These are phyloP conservation scores for Lasioglossum pauxillum DNA, from an alignment of 2,888 invertebrate species.

Conservation along the genomic window DNA sequence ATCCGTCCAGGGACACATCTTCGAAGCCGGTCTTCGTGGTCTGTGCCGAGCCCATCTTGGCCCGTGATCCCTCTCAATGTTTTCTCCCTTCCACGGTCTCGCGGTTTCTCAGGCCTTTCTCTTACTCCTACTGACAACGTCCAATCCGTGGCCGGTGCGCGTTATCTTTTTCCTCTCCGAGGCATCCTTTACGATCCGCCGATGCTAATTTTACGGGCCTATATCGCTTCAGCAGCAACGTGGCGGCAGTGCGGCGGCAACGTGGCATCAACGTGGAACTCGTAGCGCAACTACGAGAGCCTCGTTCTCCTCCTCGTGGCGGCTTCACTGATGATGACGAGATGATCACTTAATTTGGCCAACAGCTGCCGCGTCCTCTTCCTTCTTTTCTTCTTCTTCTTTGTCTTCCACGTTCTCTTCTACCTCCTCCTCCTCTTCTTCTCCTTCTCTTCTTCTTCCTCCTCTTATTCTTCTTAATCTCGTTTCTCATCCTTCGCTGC, in stretches of 20 bases:
- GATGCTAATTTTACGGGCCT: conserved; percentile 84
- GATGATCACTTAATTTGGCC: conserved; percentile 85
- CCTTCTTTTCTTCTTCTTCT: conserved; percentile 59
- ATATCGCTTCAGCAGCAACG: conserved; percentile 73
- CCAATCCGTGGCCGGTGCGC: conserved; percentile 74
- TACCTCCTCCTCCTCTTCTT: conserved; percentile 58
- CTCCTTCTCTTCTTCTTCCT: conserved; percentile 55
- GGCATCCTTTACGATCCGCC: conserved; percentile 81
- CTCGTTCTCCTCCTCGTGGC: conserved; percentile 73
- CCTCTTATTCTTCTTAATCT: conserved; percentile 64
- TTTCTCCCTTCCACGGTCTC: conserved; percentile 42
- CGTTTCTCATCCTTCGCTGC: conserved; percentile 46
- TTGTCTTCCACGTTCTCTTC: conserved; percentile 39
- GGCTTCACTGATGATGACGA: conserved; percentile 84
- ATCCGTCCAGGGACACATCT: conserved; percentile 67
- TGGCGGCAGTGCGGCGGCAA: conserved; percentile 67
- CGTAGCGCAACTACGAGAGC: conserved; percentile 41
- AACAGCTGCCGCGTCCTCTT: conserved; percentile 82
- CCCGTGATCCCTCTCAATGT: conserved; percentile 24
- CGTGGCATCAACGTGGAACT: conserved; percentile 63
- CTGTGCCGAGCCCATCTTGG: conserved; percentile 48
- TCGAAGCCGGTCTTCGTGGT: not conserved
- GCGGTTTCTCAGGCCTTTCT: conserved; percentile 54
- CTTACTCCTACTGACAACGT: conserved; percentile 61
- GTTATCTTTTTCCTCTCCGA: conserved; percentile 52